Conservation (phyloP, 2,113 vertebrate genomes). For the Pimephales promelas region DNA sequence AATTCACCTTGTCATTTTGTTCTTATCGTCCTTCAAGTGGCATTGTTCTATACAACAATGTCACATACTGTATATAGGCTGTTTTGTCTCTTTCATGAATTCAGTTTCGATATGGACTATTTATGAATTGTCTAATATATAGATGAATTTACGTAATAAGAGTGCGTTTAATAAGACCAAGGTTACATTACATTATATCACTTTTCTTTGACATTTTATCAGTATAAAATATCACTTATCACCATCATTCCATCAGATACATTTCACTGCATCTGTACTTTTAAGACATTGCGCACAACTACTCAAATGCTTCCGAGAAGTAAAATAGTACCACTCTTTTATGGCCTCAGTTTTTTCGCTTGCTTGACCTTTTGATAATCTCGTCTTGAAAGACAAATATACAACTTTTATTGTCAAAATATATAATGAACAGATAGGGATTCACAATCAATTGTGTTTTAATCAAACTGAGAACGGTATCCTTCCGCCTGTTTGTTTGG, state of each 20-base stretch:
- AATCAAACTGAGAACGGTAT: background rate
- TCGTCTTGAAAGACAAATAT: background rate
- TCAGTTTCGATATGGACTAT: background rate
- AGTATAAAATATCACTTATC: background rate
- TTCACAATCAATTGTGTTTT: background rate
- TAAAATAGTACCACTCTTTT: constrained; percentile 25
- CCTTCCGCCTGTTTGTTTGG: constrained; percentile 40
- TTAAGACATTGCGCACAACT: constrained; percentile 12
- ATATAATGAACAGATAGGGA: background rate
- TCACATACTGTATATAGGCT: too few species aligned
- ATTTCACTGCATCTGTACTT: constrained; percentile 22
- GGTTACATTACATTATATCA: background rate
- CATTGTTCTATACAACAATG: background rate
- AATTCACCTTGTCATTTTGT: background rate
- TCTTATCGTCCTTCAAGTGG: background rate
- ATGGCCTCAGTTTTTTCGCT: accelerated
- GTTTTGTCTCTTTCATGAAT: background rate
- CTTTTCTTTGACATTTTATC: background rate
- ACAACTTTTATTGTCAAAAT: background rate
- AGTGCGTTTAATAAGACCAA: background rate
- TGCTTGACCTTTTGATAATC: background rate
- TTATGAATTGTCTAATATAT: background rate
- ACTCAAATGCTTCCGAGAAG: constrained; percentile 31
- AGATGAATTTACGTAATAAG: background rate
- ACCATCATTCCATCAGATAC: background rate